These are phyloP conservation scores for Gadopsis bispinosus DNA, from an alignment of 2,797 vertebrate species.

Conservation along the genomic window DNA sequence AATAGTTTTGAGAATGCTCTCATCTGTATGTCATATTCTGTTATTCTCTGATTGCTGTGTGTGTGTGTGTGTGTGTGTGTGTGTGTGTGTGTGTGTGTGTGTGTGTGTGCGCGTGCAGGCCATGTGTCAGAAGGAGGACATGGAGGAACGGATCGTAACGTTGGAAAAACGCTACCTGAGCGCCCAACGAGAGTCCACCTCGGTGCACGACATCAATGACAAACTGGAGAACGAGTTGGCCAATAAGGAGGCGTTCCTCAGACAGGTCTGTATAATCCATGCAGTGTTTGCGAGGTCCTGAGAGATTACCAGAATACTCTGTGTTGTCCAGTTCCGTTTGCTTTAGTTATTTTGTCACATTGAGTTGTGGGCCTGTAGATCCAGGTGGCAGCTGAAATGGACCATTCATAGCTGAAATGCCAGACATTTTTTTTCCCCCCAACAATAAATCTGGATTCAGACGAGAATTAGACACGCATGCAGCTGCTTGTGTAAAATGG, in stretches of 20 bases:
- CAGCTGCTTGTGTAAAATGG: conserved; percentile 27
- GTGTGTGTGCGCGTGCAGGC: conserved; percentile 82
- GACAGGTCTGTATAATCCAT: conserved; percentile 87
- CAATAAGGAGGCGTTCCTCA: conserved; percentile 97
- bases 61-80: conserved; percentile 35
- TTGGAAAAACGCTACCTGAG: conserved; percentile 99
- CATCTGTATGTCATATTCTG: neutral
- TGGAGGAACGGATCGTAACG: conserved; percentile 98
- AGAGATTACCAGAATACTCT: neutral
- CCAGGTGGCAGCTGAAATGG: conserved; percentile 34
- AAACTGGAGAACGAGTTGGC: conserved; percentile 98
- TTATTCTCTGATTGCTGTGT: conserved; percentile 10
- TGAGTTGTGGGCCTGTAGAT: neutral
- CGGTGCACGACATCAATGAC: conserved; percentile 99
- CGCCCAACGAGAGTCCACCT: conserved; percentile 98
- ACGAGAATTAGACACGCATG: neutral
- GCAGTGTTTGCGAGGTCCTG: neutral
- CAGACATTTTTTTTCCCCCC: neutral
- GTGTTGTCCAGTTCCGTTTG: neutral
- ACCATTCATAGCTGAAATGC: neutral
- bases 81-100: conserved; percentile 22
- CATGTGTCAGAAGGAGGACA: conserved; percentile 99
- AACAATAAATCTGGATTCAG: neutral
- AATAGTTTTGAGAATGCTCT: neutral
- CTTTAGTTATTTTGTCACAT: neutral